These are phyloP conservation scores for Capricornis sumatraensis DNA, from an alignment of 2,113 vertebrate genomes.

Conservation along the genomic window DNA sequence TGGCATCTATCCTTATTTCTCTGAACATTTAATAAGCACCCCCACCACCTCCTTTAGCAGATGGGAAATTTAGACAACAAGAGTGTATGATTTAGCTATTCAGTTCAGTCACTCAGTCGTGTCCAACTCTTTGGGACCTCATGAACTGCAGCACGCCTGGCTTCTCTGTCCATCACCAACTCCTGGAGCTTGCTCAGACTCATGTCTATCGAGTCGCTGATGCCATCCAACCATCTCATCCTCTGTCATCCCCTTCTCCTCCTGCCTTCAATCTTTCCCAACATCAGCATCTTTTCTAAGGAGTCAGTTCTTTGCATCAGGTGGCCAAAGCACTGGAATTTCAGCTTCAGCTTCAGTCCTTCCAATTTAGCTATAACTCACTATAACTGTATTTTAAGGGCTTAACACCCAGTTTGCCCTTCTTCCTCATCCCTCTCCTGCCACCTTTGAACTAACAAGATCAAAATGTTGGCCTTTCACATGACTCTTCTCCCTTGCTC, in stretches of 20 bases:
- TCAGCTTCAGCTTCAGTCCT: not conserved
- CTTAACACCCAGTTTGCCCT: accelerated
- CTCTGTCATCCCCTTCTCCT: not conserved
- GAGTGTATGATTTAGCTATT: not conserved
- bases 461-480: accelerated
- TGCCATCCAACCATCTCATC: not conserved
- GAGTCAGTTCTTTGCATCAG: not conserved
- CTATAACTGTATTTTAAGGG: accelerated
- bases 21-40: not conserved
- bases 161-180: not conserved
- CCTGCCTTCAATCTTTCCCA: not conserved
- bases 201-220: not conserved
- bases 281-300: not conserved
- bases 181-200: not conserved
- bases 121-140: not conserved
- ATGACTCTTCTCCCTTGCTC: accelerated
- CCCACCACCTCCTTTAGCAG: not conserved
- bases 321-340: not conserved
- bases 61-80: not conserved
- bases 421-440: not conserved
- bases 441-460: not conserved
- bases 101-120: not conserved
- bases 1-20: not conserved
- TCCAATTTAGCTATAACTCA: not conserved
- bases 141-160: not conserved